Conservation (phyloP, 2,797 vertebrate genomes). For the Alauda arvensis region DNA sequence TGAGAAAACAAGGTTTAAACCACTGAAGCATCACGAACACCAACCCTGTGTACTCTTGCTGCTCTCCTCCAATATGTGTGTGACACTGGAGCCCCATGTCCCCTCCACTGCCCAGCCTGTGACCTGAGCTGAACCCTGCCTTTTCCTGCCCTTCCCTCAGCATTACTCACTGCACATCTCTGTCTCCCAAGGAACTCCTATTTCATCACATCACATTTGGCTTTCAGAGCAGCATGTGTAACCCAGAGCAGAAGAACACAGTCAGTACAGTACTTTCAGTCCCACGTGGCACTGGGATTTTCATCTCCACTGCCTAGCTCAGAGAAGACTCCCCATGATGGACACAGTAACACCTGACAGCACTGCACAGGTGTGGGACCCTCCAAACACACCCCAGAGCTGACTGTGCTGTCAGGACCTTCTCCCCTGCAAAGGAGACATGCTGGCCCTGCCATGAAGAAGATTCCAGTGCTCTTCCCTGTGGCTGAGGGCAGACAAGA, state of each 20-base stretch:
- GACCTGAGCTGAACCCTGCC: neutral
- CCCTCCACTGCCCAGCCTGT: neutral
- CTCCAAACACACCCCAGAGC: neutral
- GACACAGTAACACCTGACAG: neutral
- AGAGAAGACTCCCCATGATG: neutral
- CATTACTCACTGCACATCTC: neutral
- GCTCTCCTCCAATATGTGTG: neutral
- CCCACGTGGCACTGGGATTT: neutral
- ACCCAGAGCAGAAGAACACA: neutral
- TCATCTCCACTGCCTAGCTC: neutral
- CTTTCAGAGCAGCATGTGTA: neutral
- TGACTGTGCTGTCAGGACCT: neutral
- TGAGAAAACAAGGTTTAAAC: neutral
- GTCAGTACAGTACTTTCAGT: neutral
- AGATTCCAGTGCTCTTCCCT: neutral
- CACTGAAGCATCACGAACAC: neutral
- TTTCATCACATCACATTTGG: slow-evolving; percentile 9
- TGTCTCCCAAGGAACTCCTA: neutral
- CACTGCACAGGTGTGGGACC: neutral
- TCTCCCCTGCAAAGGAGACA: neutral
- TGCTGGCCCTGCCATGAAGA: accelerated
- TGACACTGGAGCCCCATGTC: neutral
- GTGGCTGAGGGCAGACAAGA: neutral
- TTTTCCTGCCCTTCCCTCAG: neutral
- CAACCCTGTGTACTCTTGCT: neutral